A percentile compares a stretch with the other conserved stretches of the same genome.
Conservation (phyloP, 2,113 vertebrate species). For the Sylvilagus bachmani region DNA sequence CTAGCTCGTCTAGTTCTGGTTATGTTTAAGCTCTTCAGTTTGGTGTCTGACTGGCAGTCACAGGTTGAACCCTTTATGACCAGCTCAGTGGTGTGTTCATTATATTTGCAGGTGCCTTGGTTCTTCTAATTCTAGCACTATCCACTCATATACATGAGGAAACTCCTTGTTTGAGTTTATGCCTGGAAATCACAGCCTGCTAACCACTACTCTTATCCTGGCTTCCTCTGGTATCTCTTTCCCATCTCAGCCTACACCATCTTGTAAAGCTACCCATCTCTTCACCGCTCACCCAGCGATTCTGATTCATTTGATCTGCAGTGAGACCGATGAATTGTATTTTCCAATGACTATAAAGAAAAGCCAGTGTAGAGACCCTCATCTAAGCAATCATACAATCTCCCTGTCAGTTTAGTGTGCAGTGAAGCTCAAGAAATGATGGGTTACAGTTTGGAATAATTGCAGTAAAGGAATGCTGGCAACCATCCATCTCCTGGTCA, state of each 20-base stretch:
- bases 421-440: not conserved
- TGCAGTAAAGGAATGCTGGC: conserved; percentile 12
- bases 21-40: not conserved
- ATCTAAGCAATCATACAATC: not conserved
- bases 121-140: not conserved
- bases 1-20: not conserved
- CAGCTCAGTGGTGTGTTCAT: not conserved
- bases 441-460: conserved; percentile 2
- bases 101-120: not conserved
- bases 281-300: not conserved
- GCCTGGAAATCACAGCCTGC: not conserved
- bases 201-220: not conserved
- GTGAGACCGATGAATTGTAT: not conserved
- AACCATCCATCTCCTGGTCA: not conserved
- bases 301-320: conserved; percentile 51
- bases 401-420: not conserved
- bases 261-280: not conserved
- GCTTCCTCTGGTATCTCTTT: not conserved
- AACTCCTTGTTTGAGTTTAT: not conserved
- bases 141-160: not conserved
- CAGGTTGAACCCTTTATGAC: not conserved
- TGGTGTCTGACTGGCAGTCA: not conserved
- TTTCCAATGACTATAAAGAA: conserved; percentile 26
- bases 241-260: not conserved
- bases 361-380: not conserved